Conservation (phyloP, 2,888 invertebrate species). For the Apodemia mormo region DNA sequence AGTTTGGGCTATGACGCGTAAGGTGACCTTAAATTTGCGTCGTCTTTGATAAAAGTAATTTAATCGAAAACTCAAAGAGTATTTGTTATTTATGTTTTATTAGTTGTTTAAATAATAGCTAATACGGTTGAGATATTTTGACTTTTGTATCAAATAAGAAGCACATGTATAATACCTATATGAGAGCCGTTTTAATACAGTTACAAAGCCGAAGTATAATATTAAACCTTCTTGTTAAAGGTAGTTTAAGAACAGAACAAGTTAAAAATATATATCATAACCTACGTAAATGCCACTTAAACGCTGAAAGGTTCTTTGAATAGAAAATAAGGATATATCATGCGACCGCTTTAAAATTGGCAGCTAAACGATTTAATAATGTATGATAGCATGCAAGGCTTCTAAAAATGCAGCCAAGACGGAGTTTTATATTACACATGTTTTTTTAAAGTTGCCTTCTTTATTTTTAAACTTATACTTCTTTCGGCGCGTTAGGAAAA, state of each 20-base stretch:
- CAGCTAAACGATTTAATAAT: slow-evolving; percentile 7
- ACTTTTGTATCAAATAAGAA: no score
- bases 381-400: background rate
- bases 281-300: slow-evolving; percentile 12
- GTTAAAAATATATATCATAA: slow-evolving; percentile 1
- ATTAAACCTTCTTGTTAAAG: background rate
- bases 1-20: no score
- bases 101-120: no score
- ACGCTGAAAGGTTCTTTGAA: slow-evolving; percentile 6
- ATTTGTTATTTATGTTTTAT: no score
- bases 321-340: slow-evolving; percentile 9
- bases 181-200: background rate
- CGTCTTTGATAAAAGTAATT: no score
- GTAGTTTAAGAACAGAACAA: background rate
- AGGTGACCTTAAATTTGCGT: no score
- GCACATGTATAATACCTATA: no score
- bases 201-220: slow-evolving; percentile 2
- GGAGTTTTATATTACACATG: background rate
- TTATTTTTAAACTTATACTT: background rate
- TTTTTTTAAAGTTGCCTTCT: background rate
- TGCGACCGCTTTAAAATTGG: slow-evolving; percentile 4
- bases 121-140: no score
- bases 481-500: no score
- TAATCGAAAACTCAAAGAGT: no score
- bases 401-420: background rate